Evolutionary conservation across 2,888 invertebrate species (phyloP), one percentile per base, ranked within the genome.

Genomic region (Tiphia femorata): DNA sequence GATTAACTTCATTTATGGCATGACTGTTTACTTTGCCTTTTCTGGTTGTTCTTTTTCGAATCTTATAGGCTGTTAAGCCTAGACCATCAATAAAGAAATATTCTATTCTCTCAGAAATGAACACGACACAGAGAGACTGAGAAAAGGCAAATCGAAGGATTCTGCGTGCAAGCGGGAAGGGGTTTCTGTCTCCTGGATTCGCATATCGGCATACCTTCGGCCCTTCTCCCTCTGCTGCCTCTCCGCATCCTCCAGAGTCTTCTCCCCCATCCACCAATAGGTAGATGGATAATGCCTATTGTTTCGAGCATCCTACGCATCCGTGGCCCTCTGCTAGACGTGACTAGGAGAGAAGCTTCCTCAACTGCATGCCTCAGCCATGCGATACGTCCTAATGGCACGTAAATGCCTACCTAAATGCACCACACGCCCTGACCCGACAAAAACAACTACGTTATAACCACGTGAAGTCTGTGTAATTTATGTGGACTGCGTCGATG

Each of bases 251-350:
- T 54, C 51, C 46, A 54, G 47, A 48, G 43, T 46, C 48, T 53
- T 53, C 49, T n/a, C 33, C 60, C 42, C 44, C 55, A 57, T 51
- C n/a, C n/a, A n/a, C n/a, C n/a, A n/a, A n/a, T n/a, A n/a, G n/a
- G 52, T 54, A 53, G 50, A 42, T 44, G 58, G 64, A 73, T 75
- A 75, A 75, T 70, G 69, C 70, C 72, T 64, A 75, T 75, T 75
- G 75, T 75, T 68, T 65, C 70, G 64, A 65, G 69, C 68, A 70
- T 75, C 73, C 69, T 59, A 70, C 66, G 73, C 67, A 69, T 74
- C 73, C 74, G 67, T 67, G 62, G 64, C 57, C 55, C 67, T 62
- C 58, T 62, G 58, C 58, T n/a, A n/a, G n/a, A n/a, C n/a, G n/a
- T n/a, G n/a, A n/a, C n/a, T n/a, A n/a, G n/a, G n/a, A n/a, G n/a